A percentile compares a stretch with the other conserved stretches of the same genome.
Conservation (phyloP, 2,888 invertebrate species). For the Drosophila acutilabella region DNA sequence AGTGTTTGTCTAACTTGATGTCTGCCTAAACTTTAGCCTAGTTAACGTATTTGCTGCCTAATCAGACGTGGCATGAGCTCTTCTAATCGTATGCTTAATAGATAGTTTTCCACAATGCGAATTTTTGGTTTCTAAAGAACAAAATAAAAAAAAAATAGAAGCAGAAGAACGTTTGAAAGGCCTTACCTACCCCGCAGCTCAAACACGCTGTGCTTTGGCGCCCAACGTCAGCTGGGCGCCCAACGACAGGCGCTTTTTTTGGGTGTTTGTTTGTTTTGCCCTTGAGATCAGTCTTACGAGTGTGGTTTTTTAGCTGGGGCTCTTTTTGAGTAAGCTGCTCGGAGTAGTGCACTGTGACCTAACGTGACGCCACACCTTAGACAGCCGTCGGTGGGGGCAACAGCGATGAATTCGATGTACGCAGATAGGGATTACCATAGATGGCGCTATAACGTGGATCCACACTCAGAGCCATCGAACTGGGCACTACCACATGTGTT, state of each 20-base stretch:
- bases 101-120: conserved; percentile 43
- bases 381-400: conserved; percentile 87
- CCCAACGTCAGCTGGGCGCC: conserved; percentile 13
- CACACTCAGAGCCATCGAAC: conserved; percentile 85
- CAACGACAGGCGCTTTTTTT: conserved; percentile 4
- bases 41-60: conserved; percentile 34
- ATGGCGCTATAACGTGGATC: conserved; percentile 95
- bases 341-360: neutral
- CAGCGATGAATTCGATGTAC: conserved; percentile 87
- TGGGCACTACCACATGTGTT: conserved; percentile 81
- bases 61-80: conserved; percentile 58
- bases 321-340: conserved; percentile 14
- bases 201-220: conserved; percentile 1
- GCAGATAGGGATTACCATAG: conserved; percentile 94
- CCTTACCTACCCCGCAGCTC: conserved; percentile 13
- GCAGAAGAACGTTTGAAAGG: conserved; percentile 26
- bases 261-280: conserved; percentile 6
- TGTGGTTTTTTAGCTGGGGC: conserved; percentile 27
- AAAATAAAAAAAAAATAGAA: too few relatives aligned
- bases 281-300: conserved; percentile 73
- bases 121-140: conserved; percentile 71
- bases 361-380: neutral
- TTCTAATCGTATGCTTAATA: conserved; percentile 21
- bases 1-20: conserved; percentile 2
- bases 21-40: conserved; percentile 32